Evolutionary conservation across 2,888 invertebrate species (phyloP), one percentile per base, ranked within the genome.

Genomic region (Chydorus sphaericus): DNA sequence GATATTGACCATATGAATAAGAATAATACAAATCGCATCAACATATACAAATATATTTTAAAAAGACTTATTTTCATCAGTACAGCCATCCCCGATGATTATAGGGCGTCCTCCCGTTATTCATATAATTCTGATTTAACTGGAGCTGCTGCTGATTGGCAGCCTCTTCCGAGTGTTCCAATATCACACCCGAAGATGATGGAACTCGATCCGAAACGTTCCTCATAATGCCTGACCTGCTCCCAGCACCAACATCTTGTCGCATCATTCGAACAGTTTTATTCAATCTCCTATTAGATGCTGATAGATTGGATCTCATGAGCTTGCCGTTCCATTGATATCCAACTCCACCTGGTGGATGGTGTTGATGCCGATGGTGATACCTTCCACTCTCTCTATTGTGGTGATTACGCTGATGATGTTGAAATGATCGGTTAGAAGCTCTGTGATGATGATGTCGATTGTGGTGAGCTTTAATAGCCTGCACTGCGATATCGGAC

Each of bases 131-230:
- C 38, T 6, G 18, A 58, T 58, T 58, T n/a, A 38, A 38, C 18
- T 31, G 31, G 49, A 28, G 18, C 28, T 36, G 14, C 23, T 10
- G 29, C 10, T 20, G 54, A 37, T 31, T n/a, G 11, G 20, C 16
- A 14, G 29, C 29, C 36, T 20, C 36, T 54, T 55, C 56, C 59
- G 33, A 55, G 39, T 61, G 69, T 69, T 6, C n/a, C 48, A 7
- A 8, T 49, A 16, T 18, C 20, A n/a, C n/a, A n/a, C n/a, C n/a
- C n/a, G n/a, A n/a, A n/a, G n/a, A n/a, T n/a, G n/a, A n/a, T n/a
- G n/a, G n/a, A 44, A 44, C 26, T 44, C 28, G 23, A 28, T 44
- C 44, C 26, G 44, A 14, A 20, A 6, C 26, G n/a, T 44, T 44
- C 28, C 44, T 44, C 23, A 28, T 8, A 4, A 6, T 10, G 20